Evolutionary conservation across 2,888 invertebrate genomes (phyloP), one percentile per base, ranked within the genome.

Genomic region (Cordilura impudica): DNA sequence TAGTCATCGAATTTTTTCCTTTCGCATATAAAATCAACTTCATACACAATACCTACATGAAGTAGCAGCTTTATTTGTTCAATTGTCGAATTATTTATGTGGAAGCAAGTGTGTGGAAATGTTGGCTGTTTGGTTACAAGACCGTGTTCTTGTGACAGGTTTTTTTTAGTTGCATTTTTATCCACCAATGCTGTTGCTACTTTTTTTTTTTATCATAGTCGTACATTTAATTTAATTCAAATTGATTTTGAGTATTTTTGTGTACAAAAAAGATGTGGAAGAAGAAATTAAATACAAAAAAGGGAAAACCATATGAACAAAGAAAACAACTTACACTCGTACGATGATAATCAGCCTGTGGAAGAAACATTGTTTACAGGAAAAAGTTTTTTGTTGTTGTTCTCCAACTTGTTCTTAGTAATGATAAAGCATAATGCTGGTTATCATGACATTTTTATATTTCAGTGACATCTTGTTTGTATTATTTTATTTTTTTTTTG

Each of bases 361-460:
- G 8, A 18, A 19, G 4, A 21, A n/a, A 35, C 29, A 45, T 16
- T 61, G 19, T 53, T 53, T 61, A 8, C 58, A 23, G 23, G 43
- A 8, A 39, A 23, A 23, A 16, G 14, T 26, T 63, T 47, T 54
- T 54, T 26, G 2, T 29, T 31, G 14, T 61, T 54, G 2, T 35
- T n/a, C 6, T 45, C 29, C 19, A 29, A 0, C 18, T 47, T 61
- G 10, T 23, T 35, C 45, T 19, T 75, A 67, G 61, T 67, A 75
- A 72, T 72, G 75, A 56, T 47, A 56, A 70, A 69, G 49, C 54
- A 71, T 74, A 72, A 75, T 72, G 71, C 67, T 72, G 71, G 63
- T 71, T 79, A 71, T 71, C 79, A 72, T 63, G 71, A 72, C 67
- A 75, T 72, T 75, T 76, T 56, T 76, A 70, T 70, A 63, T 63